Evolutionary conservation across 1,140 invertebrate genomes (phyloP), one percentile per base, ranked within the genome.

Genomic region (Charaxes varanes): DNA sequence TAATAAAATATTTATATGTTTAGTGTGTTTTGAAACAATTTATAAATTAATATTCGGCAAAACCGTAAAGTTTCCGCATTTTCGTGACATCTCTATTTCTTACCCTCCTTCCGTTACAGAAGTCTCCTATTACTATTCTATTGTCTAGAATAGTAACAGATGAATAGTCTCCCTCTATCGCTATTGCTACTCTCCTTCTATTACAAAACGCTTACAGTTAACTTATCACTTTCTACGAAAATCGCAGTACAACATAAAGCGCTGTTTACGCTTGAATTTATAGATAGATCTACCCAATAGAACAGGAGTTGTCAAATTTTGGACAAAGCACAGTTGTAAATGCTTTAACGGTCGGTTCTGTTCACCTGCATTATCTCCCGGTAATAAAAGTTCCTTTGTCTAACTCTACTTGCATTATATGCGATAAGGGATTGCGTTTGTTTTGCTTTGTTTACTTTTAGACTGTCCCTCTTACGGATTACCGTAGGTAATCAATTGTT

Each of bases 301-400:
- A n/a, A 41, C 41, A 41, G 42, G 27, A 52, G 42, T 46, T 38
- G 42, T 37, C 49, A 38, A 43, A 32, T 40, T 18, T 33, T 11
- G 18, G 30, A 40, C 22, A 38, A 40, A 42, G 22, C 21, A 1
- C 11, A 7, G 6, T 18, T 27, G 13, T 26, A 28, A 28, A 32
- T 28, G 22, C 43, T 41, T 42, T 35, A 47, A 53, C 44, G 42
- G 47, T 51, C 24, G 10, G 46, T 21, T 42, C 42, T 14, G 40
- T 31, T 23, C 32, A 45, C 26, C 32, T 40, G 33, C 31, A 8
- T 13, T 51, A 27, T 34, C 21, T 23, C 11, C 12, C 18, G 14
- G 11, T 16, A 12, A 28, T 28, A 28, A 28, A 28, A n/a, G 13
- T 5, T 15, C 27, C 11, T 15, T 28, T 34, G 26, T 14, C 8